A percentile compares a stretch with the other conserved stretches of the same genome.
phyloP scores from a whole-genome alignment of 2,113 vertebrate genomes.

The Chinchilla lanigera region DNA sequence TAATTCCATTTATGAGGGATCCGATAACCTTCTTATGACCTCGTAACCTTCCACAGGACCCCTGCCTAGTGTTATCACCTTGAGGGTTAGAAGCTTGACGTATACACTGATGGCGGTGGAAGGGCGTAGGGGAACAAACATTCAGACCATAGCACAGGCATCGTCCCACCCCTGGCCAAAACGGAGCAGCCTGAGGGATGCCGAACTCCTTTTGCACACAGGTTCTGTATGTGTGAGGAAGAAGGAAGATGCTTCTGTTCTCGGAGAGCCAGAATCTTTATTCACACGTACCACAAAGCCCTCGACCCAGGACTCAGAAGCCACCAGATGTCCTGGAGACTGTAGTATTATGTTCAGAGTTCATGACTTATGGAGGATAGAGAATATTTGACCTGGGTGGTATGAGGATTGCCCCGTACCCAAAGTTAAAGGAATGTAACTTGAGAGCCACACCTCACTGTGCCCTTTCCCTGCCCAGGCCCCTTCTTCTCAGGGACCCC shows the following conservation, averaged over 20 bases:
- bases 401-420: not conserved
- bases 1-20: not conserved
- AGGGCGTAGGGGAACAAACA: not conserved
- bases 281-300: accelerated
- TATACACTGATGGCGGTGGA: not conserved
- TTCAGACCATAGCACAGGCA: not conserved
- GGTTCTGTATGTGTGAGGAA: not conserved
- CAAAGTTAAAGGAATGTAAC: not conserved
- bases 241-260: accelerated
- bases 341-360: no score
- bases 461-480: accelerated
- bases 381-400: not conserved
- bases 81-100: not conserved
- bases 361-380: not conserved
- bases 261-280: not conserved
- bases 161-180: not conserved
- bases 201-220: accelerated
- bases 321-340: not conserved
- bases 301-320: not conserved
- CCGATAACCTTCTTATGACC: not conserved
- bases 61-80: not conserved
- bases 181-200: no score
- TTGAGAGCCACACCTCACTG: no score
- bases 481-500: not conserved
- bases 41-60: not conserved